These are phyloP conservation scores for Muscicapa comitata DNA, from an alignment of 2,797 vertebrate genomes.

Conservation along the genomic window DNA sequence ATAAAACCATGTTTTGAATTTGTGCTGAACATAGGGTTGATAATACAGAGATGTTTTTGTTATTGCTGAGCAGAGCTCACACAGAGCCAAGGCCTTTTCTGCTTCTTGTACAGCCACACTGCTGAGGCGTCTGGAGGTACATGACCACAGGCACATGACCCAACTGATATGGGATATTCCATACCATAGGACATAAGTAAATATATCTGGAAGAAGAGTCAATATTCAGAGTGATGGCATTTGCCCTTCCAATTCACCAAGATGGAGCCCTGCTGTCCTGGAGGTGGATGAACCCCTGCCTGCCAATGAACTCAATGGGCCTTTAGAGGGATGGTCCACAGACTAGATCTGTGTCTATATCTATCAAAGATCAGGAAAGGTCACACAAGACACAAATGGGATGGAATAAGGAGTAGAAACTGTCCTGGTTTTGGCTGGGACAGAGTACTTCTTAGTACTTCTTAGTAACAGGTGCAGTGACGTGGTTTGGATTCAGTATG, in stretches of 20 bases:
- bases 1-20: not conserved
- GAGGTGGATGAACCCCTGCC: too few relatives aligned
- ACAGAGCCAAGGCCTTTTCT: not conserved
- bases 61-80: not conserved
- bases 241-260: not conserved
- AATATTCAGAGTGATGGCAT: not conserved
- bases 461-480: not conserved
- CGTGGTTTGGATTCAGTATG: not conserved
- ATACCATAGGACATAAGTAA: rapidly evolving
- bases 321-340: not conserved
- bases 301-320: rapidly evolving
- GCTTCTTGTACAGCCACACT: not conserved
- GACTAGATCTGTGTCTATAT: not conserved
- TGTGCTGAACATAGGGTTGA: not conserved
- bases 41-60: not conserved
- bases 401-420: not conserved
- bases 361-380: not conserved
- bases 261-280: not conserved
- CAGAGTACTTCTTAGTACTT: not conserved
- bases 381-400: not conserved
- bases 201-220: not conserved
- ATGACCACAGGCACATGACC: too few relatives aligned
- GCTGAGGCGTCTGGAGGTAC: rapidly evolving
- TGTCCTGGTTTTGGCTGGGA: not conserved
- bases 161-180: not conserved